phyloP scores from a whole-genome alignment of 1,140 invertebrate species.

The Drosophila saltans region DNA sequence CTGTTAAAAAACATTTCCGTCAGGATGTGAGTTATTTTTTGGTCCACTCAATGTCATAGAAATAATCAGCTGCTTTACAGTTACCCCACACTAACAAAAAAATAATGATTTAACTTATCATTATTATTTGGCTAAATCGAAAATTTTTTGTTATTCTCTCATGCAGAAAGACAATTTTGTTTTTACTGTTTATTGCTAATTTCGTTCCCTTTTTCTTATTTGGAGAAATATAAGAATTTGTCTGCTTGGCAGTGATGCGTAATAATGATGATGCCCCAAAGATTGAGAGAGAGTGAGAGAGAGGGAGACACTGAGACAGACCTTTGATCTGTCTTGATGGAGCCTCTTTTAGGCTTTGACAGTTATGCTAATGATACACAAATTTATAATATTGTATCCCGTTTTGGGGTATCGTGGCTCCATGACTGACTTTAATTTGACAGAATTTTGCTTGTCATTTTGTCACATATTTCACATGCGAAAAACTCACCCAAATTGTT shows the following conservation, averaged over 20 bases:
- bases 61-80: constrained; percentile 14
- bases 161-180: neutral
- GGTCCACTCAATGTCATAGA: constrained; percentile 9
- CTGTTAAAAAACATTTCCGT: constrained; percentile 42
- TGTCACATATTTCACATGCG: constrained; percentile 49
- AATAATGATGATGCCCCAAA: constrained; percentile 25
- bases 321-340: constrained; percentile 43
- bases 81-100: too few relatives aligned
- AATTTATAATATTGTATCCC: constrained; percentile 17
- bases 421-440: constrained; percentile 80
- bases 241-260: constrained; percentile 71
- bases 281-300: neutral
- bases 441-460: constrained; percentile 79
- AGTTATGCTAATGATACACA: constrained; percentile 75
- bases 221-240: constrained; percentile 43
- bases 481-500: constrained; percentile 47
- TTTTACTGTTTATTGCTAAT: constrained; percentile 59
- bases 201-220: constrained; percentile 32
- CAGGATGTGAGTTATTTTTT: constrained; percentile 66
- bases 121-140: neutral
- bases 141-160: neutral
- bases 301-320: constrained; percentile 2
- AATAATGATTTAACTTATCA: neutral
- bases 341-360: constrained; percentile 43
- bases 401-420: constrained; percentile 40